phyloP scores from a whole-genome alignment of 2,797 vertebrate genomes.

The Prionace glauca region DNA sequence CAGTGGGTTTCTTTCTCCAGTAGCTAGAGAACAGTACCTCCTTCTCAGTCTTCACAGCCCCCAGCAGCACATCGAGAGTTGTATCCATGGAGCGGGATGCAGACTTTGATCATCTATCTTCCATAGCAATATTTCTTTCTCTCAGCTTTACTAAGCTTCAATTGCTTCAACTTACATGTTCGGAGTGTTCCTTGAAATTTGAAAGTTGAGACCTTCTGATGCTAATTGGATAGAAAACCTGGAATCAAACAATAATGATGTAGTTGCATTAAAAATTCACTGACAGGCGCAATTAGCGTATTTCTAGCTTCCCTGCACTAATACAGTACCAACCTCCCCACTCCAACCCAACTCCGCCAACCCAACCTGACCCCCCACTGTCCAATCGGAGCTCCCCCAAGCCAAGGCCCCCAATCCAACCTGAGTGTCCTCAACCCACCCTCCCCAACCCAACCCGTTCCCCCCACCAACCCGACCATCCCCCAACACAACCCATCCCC shows the following conservation, averaged over 20 bases:
- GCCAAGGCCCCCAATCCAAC: no score
- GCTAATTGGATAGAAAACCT: not conserved
- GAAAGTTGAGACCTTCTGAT: not conserved
- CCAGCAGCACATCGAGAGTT: not conserved
- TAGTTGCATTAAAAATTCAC: not conserved
- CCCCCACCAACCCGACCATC: no score
- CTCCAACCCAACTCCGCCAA: no score
- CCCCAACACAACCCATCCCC: no score
- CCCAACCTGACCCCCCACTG: no score
- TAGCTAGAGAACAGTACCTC: not conserved
- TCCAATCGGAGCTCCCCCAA: no score
- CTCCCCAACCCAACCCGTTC: no score
- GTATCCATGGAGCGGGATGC: not conserved
- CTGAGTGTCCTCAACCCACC: no score
- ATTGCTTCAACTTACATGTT: not conserved
- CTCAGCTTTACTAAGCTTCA: not conserved
- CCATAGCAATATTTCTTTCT: not conserved
- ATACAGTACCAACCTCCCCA: not conserved
- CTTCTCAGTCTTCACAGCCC: not conserved
- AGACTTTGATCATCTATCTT: not conserved
- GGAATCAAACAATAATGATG: not conserved
- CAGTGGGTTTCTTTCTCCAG: not conserved
- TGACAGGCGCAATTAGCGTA: not conserved
- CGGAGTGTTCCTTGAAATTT: not conserved
- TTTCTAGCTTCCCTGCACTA: not conserved